Evolutionary conservation across 2,113 vertebrate species (phyloP).

Genomic region (Bubalus kerabau): DNA sequence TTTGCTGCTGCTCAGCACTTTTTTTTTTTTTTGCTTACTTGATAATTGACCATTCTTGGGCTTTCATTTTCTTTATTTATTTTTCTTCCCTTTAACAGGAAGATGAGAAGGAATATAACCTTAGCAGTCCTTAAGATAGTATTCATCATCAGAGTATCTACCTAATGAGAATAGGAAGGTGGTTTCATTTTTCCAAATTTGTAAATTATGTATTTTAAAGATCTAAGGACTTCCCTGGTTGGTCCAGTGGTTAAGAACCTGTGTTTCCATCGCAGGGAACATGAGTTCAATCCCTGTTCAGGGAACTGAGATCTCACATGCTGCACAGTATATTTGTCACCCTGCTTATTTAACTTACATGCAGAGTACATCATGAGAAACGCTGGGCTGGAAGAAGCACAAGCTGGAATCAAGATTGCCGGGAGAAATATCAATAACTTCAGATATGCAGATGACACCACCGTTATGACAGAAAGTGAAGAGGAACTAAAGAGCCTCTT

Average conservation of each 20-base stretch:
- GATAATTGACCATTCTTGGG: background rate
- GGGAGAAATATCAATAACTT: no score
- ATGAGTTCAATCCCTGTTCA: background rate
- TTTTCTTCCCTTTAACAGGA: conserved; percentile 31
- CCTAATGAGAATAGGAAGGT: background rate
- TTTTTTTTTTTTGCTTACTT: background rate
- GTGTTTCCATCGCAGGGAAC: background rate
- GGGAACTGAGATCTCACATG: background rate
- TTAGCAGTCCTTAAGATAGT: background rate
- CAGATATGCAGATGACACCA: no score
- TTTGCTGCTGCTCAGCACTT: background rate
- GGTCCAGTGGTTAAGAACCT: background rate
- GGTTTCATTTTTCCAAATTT: background rate
- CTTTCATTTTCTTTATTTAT: background rate
- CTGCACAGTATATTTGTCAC: no score
- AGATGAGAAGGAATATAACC: background rate
- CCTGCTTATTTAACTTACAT: no score
- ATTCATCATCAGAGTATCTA: background rate
- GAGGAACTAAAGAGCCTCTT: no score
- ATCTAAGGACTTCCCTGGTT: background rate
- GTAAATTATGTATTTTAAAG: background rate
- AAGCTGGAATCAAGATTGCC: no score
- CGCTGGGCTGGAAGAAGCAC: no score
- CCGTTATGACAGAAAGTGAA: no score
- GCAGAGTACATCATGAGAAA: no score